Evolutionary conservation across 2,797 vertebrate species (phyloP), one percentile per base, ranked within the genome.

Genomic region (Hyperoplus immaculatus): DNA sequence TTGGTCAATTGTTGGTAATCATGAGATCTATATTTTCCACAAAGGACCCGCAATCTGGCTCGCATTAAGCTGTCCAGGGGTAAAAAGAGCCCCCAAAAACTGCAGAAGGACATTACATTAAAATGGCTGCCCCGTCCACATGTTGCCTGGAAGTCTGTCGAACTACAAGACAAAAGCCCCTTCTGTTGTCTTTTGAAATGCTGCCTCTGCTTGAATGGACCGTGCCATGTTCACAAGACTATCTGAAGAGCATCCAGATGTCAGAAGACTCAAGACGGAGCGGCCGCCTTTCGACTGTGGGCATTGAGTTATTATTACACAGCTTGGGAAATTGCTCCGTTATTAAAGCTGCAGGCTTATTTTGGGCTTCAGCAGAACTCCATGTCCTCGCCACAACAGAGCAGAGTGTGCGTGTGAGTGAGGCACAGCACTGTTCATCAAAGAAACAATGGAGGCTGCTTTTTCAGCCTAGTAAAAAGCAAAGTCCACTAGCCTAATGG

Each of bases 1-100:
- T 92, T 90, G 90, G 88, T 93, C 91, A 90, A 87, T 93, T 92
- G 89, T 92, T 93, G 83, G 88, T 92, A 91, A 93, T 92, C 89
- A 90, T 81, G 84, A 87, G 88, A 92, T 92, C 89, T 93, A 91
- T 90, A 90, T 91, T 91, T 92, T 78, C 78, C 82, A 75, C 47
- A 54, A 80, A 84, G 84, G 85, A 75, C 80, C 57, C 63, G 72
- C 87, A 93, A 90, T 93, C 93, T 94, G 92, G 90, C 82, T 91
- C 61, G 4, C 81, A 89, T 94, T 93, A 92, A 53, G 75, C 75
- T 74, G 74, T 90, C 84, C 82, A 13, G 80, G 75, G 84, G 80
- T 84, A 65, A 51, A 70, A 77, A 80, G 51, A 76, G 64, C 72
- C 78, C 51, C 2, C 39, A 29, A 29, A 29, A 83, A 75, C 80